Evolutionary conservation across 2,113 vertebrate genomes (phyloP).

Genomic region (Phylloscopus trochilus): DNA sequence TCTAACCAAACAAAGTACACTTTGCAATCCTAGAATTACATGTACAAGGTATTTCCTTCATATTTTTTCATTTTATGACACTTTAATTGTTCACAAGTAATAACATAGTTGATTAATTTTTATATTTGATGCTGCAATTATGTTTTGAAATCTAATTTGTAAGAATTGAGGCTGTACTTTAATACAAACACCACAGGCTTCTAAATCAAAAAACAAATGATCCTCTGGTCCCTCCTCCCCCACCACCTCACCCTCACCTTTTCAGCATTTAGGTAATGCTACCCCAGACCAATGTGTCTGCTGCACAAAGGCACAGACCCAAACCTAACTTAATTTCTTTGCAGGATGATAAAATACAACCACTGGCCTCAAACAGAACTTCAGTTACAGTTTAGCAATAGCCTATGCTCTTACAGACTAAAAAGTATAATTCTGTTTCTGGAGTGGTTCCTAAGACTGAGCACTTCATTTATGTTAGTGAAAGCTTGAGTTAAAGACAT

Average conservation of each 20-base stretch:
- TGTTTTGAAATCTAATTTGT: constrained; percentile 46
- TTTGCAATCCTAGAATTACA: not conserved
- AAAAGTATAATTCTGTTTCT: not conserved
- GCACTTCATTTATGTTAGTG: not conserved
- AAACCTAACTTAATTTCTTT: not conserved
- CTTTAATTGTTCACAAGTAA: constrained; percentile 52
- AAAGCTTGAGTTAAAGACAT: not conserved
- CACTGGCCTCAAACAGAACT: not conserved
- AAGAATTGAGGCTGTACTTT: not conserved
- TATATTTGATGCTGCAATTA: constrained; percentile 40
- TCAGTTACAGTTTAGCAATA: not conserved
- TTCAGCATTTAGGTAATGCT: not conserved
- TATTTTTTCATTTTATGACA: constrained; percentile 8
- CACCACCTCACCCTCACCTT: accelerated
- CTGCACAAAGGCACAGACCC: not conserved
- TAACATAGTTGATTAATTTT: constrained; percentile 54
- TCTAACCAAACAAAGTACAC: constrained; percentile 21
- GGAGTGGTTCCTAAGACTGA: not conserved
- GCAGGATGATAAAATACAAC: not conserved
- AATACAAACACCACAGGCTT: not conserved
- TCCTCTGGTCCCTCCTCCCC: not conserved
- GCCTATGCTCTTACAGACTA: not conserved
- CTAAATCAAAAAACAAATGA: constrained; percentile 1
- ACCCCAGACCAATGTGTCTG: not conserved
- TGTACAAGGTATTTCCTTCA: not conserved